A percentile compares a stretch with the other conserved stretches of the same genome.
phyloP scores from a whole-genome alignment of 2,797 vertebrate species.

The Gallinago nigripennis region DNA sequence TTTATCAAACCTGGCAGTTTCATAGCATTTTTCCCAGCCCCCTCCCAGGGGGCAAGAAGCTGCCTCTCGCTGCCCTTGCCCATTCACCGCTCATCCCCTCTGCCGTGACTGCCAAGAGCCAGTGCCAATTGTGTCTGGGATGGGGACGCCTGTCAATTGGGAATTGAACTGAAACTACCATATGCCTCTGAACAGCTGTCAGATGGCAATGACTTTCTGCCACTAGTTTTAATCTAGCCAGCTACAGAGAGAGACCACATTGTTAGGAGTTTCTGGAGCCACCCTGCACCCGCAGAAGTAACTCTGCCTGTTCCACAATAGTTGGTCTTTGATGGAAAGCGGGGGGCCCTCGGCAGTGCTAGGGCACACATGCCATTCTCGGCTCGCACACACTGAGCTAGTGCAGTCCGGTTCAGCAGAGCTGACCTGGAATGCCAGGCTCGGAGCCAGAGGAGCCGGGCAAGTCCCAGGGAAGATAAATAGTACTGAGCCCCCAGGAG shows the following conservation, averaged over 20 bases:
- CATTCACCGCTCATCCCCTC: not conserved
- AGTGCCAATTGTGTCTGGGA: slow-evolving; percentile 1
- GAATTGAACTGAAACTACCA: slow-evolving; percentile 46
- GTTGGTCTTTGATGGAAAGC: not conserved
- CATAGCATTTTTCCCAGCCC: not conserved
- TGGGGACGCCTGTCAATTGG: not conserved
- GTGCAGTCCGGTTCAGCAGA: not conserved
- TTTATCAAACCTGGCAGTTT: slow-evolving; percentile 18
- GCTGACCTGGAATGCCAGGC: slow-evolving; percentile 58
- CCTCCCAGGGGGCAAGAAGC: not conserved
- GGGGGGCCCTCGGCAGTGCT: not conserved
- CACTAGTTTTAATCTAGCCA: slow-evolving; percentile 47
- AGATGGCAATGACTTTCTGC: slow-evolving; percentile 55
- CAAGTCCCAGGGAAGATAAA: slow-evolving; percentile 64
- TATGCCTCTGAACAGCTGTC: slow-evolving; percentile 55
- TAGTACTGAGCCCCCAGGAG: not conserved
- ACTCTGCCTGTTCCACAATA: not conserved
- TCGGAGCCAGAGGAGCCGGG: slow-evolving; percentile 20
- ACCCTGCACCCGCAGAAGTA: not conserved
- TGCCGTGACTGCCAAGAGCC: not conserved
- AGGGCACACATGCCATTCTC: not conserved
- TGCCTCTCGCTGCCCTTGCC: not conserved
- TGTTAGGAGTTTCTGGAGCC: not conserved
- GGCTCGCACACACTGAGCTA: not conserved
- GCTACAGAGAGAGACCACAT: slow-evolving; percentile 5